Percentiles rank a stretch among this genome's conserved stretches.
phyloP scores from a whole-genome alignment of 2,797 vertebrate genomes.

The Avahi laniger region DNA sequence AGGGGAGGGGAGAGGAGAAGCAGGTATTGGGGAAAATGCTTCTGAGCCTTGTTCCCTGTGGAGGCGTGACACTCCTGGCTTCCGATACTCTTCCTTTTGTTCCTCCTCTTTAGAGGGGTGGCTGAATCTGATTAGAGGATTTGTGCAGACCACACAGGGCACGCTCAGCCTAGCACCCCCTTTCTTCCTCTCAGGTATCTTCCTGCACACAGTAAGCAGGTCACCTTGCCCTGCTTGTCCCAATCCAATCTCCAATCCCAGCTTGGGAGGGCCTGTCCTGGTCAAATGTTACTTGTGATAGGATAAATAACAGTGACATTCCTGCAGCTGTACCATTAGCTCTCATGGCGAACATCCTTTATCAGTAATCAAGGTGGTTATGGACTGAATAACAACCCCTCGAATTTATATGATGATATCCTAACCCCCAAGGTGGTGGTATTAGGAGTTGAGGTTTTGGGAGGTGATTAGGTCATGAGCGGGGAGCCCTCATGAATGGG shows the following conservation, averaged over 20 bases:
- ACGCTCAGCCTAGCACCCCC: background rate
- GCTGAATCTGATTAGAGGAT: background rate
- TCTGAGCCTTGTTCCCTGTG: background rate
- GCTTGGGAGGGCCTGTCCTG: background rate
- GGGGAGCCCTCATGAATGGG: background rate
- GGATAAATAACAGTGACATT: background rate
- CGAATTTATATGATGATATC: background rate
- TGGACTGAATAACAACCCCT: background rate
- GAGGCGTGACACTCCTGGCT: background rate
- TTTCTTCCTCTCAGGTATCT: background rate
- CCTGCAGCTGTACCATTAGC: background rate
- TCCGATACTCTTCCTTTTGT: background rate
- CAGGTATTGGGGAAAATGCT: background rate
- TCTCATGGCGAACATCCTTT: background rate
- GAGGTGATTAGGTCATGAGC: background rate
- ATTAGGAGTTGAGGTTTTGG: background rate
- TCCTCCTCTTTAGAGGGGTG: background rate
- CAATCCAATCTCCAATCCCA: background rate
- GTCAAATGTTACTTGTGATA: background rate
- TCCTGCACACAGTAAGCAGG: background rate
- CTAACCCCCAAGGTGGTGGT: background rate
- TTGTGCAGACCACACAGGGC: background rate
- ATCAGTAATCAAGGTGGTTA: background rate
- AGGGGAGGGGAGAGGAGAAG: background rate
- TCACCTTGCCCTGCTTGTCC: background rate